Percentiles rank a stretch among this genome's conserved stretches.
phyloP scores from a whole-genome alignment of 1,140 invertebrate genomes.

The Macrosteles quadrilineatus region DNA sequence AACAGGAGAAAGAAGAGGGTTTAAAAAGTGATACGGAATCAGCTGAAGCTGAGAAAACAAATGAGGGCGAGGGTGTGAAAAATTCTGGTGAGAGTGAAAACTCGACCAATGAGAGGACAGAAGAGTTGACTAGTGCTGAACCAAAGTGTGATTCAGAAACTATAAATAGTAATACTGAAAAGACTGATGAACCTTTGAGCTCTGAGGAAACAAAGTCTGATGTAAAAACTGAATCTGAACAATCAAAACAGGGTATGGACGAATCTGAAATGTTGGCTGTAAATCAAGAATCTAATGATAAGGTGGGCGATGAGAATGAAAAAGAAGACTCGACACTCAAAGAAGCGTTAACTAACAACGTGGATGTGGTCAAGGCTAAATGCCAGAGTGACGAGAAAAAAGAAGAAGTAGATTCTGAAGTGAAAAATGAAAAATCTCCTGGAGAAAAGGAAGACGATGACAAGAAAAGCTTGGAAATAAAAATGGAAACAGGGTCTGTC shows the following conservation, averaged over 20 bases:
- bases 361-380: no score
- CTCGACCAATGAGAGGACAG: constrained; percentile 29
- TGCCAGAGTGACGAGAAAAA: no score
- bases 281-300: no score
- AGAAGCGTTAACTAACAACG: background rate
- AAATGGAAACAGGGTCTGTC: background rate
- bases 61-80: constrained; percentile 1
- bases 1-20: constrained; percentile 49
- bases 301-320: constrained; percentile 1
- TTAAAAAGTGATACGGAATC: constrained; percentile 50
- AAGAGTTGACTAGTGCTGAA: constrained; percentile 40
- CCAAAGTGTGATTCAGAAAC: constrained; percentile 15
- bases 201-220: constrained; percentile 39
- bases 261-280: background rate
- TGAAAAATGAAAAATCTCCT: constrained; percentile 56
- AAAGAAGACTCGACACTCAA: constrained; percentile 19
- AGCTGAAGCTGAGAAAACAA: constrained; percentile 51
- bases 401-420: constrained; percentile 7
- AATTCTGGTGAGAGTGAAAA: constrained; percentile 18
- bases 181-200: constrained; percentile 34
- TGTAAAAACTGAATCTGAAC: constrained; percentile 39
- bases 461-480: constrained; percentile 25
- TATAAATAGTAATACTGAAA: constrained; percentile 36
- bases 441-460: constrained; percentile 41
- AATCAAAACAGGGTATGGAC: constrained; percentile 26